Evolutionary conservation across 2,888 invertebrate species (phyloP).

Genomic region (Eudasyphora cyanicolor): DNA sequence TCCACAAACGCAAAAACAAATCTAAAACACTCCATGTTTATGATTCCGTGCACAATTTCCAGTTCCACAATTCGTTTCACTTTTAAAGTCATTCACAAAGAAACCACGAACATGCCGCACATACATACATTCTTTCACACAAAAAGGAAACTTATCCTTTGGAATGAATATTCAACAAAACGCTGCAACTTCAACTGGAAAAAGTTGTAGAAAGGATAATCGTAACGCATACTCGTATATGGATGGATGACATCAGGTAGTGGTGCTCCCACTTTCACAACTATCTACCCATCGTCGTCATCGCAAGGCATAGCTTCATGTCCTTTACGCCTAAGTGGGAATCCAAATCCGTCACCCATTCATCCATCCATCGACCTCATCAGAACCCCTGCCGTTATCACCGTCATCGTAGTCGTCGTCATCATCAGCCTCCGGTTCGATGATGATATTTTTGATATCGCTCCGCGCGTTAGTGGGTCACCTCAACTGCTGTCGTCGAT

Average conservation of each 20-base stretch:
- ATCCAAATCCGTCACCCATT: not conserved
- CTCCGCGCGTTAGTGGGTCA: slow-evolving; percentile 23
- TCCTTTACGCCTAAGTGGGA: not conserved
- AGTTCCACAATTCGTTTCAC: not conserved
- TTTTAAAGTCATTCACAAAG: not conserved
- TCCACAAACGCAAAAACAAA: not conserved
- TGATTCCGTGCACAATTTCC: not conserved
- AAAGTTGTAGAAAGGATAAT: not conserved
- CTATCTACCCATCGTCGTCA: not conserved
- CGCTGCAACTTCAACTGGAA: slow-evolving; percentile 7
- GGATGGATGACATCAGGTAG: not conserved
- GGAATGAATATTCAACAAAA: slow-evolving; percentile 6
- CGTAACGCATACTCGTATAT: slow-evolving; percentile 12
- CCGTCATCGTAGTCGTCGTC: not conserved
- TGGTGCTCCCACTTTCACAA: not conserved
- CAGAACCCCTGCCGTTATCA: not conserved
- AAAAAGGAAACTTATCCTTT: too few relatives aligned
- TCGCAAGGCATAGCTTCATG: not conserved
- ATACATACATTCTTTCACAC: too few relatives aligned
- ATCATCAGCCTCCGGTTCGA: not conserved
- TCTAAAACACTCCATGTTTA: not conserved
- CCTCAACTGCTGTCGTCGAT: not conserved
- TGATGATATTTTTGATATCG: not conserved
- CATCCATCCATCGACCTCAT: not conserved
- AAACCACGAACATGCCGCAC: too few relatives aligned